These are phyloP conservation scores for Hepsetus odoe DNA, from an alignment of 2,113 vertebrate species.

Conservation along the genomic window DNA sequence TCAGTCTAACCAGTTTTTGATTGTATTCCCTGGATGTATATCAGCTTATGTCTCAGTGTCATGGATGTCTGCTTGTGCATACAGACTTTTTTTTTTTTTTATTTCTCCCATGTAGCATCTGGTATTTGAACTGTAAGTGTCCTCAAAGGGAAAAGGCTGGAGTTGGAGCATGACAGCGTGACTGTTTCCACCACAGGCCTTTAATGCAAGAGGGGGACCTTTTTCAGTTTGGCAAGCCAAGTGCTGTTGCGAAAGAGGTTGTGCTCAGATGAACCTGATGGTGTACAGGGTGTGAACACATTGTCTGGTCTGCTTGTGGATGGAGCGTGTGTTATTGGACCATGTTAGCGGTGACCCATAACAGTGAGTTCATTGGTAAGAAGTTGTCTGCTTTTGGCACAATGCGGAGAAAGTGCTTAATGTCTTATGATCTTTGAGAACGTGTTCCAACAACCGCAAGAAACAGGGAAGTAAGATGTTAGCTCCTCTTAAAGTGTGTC, in stretches of 20 bases:
- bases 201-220: background rate
- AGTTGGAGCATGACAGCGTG: background rate
- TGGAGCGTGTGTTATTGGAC: conserved; percentile 11
- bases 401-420: background rate
- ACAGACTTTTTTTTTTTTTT: background rate
- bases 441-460: background rate
- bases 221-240: background rate
- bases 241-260: background rate
- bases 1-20: too few species aligned
- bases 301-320: conserved; percentile 34
- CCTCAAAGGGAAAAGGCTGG: background rate
- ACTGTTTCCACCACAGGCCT: background rate
- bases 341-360: conserved; percentile 13
- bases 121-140: background rate
- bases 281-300: background rate
- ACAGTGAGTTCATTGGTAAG: background rate
- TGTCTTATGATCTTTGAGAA: conserved; percentile 1
- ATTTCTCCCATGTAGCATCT: background rate
- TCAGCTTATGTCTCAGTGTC: background rate
- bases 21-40: too few species aligned
- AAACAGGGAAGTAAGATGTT: background rate
- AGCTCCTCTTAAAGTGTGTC: background rate
- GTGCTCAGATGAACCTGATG: background rate
- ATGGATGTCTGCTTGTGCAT: background rate
- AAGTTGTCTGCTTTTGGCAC: background rate